Evolutionary conservation across 2,888 invertebrate genomes (phyloP).

Genomic region (Criorhina ranunculi): DNA sequence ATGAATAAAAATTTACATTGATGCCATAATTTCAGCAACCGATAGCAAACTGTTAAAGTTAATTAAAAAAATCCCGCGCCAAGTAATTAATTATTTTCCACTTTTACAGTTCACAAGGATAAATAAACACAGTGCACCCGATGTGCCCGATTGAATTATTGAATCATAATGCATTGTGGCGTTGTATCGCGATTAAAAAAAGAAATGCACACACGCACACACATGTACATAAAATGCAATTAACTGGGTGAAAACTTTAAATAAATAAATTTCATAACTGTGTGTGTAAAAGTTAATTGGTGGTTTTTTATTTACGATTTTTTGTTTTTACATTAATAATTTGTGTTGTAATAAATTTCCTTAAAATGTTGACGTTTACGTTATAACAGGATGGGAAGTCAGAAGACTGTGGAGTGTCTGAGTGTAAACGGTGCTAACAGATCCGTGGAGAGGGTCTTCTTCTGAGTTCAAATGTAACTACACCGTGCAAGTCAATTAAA

Average conservation of each 20-base stretch:
- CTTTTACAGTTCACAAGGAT: constrained; percentile 56
- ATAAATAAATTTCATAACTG: constrained; percentile 65
- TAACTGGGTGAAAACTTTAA: constrained; percentile 54
- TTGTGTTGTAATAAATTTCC: neutral
- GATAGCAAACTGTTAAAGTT: constrained; percentile 57
- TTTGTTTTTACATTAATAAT: constrained; percentile 10
- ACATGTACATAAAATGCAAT: constrained; percentile 22
- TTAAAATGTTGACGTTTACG: neutral
- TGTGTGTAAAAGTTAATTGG: constrained; percentile 53
- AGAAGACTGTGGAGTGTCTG: neutral
- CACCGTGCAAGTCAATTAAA: too few species aligned
- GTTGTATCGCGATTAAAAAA: constrained; percentile 44
- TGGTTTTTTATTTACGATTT: constrained; percentile 31
- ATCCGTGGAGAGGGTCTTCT: too few species aligned
- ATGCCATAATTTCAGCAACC: constrained; percentile 23
- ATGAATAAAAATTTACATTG: constrained; percentile 25
- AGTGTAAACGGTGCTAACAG: too few species aligned
- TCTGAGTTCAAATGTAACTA: too few species aligned
- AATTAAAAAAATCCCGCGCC: constrained; percentile 61
- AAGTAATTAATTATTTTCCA: constrained; percentile 62
- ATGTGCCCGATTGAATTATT: constrained; percentile 70
- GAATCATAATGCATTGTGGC: constrained; percentile 28
- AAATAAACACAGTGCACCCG: constrained; percentile 53
- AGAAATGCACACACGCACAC: too few species aligned
- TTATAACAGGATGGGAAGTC: neutral